Evolutionary conservation across 2,797 vertebrate species (phyloP).

Genomic region (Pempheris klunzingeri): DNA sequence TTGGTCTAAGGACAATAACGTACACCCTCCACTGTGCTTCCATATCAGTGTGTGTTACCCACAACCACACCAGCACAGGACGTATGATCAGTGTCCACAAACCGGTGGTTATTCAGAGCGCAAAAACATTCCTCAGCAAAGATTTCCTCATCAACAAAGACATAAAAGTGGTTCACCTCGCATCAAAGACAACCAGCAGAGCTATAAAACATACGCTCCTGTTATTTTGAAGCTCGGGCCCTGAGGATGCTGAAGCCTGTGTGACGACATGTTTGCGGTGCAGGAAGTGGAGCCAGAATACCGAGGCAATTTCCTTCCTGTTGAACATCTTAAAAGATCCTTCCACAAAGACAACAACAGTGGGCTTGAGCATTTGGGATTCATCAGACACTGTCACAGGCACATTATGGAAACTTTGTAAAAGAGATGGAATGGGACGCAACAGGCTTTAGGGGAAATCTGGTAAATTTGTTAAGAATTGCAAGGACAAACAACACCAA

Average conservation of each 20-base stretch:
- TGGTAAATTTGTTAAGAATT: neutral
- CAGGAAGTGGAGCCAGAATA: neutral
- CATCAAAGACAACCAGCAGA: neutral
- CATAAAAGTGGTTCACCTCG: neutral
- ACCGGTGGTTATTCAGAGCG: neutral
- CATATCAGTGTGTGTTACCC: neutral
- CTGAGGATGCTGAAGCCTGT: neutral
- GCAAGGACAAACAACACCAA: neutral
- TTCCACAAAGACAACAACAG: constrained; percentile 39
- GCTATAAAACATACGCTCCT: neutral
- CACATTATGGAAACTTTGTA: constrained; percentile 21
- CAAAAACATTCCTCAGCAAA: neutral
- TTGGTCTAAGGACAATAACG: neutral
- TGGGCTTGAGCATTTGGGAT: constrained; percentile 27
- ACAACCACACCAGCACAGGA: neutral
- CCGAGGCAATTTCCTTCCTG: constrained; percentile 1
- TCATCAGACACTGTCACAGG: constrained; percentile 5
- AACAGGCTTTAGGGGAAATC: neutral
- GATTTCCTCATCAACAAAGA: neutral
- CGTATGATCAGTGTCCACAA: neutral
- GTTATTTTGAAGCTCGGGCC: neutral
- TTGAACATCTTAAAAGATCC: constrained; percentile 19
- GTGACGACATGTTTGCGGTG: constrained; percentile 8
- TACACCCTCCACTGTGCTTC: neutral
- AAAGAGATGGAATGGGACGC: neutral